Conservation (phyloP, 1,140 invertebrate species). For the Sitophilus oryzae region DNA sequence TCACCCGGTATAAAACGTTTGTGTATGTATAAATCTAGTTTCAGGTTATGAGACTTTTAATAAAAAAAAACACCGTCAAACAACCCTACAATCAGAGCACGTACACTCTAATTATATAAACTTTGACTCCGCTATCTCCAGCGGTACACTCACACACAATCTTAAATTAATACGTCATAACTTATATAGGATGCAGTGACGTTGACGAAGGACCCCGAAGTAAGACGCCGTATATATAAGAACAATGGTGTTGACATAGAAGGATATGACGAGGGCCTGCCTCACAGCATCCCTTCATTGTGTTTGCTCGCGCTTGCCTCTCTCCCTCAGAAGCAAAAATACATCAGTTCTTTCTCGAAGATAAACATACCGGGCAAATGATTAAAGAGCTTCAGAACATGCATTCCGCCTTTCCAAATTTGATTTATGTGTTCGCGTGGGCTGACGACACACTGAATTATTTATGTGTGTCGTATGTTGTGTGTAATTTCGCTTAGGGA, state of each 20-base stretch:
- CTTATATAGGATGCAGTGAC: constrained; percentile 23
- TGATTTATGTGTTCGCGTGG: constrained; percentile 14
- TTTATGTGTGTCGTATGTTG: background rate
- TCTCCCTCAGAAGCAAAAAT: too few relatives aligned
- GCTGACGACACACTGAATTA: too few relatives aligned
- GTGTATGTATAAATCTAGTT: too few relatives aligned
- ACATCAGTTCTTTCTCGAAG: constrained; percentile 16
- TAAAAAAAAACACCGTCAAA: too few relatives aligned
- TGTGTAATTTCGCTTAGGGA: too few relatives aligned
- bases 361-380: constrained; percentile 22
- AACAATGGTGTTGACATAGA: constrained; percentile 25
- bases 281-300: constrained; percentile 14
- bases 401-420: constrained; percentile 19
- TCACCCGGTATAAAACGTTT: too few relatives aligned
- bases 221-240: constrained; percentile 23
- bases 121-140: too few relatives aligned
- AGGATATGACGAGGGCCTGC: constrained; percentile 22
- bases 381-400: constrained; percentile 20
- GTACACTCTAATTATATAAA: too few relatives aligned
- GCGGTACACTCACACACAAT: constrained; percentile 4
- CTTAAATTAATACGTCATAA: constrained; percentile 22
- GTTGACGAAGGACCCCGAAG: constrained; percentile 21
- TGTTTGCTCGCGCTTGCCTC: too few relatives aligned
- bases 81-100: too few relatives aligned
- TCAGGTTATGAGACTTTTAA: too few relatives aligned